phyloP scores from a whole-genome alignment of 1,140 invertebrate genomes.

The Delia radicum region DNA sequence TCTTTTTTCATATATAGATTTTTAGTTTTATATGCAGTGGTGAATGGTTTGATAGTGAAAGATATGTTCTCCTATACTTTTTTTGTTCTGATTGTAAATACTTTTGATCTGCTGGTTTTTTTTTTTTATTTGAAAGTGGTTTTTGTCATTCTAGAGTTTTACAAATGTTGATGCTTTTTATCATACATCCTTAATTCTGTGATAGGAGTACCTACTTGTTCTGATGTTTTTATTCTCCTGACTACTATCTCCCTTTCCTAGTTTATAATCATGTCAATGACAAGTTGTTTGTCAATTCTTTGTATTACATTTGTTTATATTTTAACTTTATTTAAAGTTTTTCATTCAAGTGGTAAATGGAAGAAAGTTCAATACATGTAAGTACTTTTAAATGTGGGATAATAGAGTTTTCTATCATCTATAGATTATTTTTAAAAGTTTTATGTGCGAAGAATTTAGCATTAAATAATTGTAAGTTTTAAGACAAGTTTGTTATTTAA shows the following conservation, averaged over 20 bases:
- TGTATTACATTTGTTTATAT: constrained; percentile 16
- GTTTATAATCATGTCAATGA: constrained; percentile 16
- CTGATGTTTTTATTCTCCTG: not conserved
- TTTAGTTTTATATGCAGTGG: not conserved
- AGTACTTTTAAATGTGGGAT: no score
- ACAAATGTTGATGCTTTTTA: not conserved
- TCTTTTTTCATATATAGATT: not conserved
- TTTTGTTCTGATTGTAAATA: no score
- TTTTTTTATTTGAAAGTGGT: constrained; percentile 3
- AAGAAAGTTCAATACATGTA: not conserved
- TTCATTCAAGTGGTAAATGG: constrained; percentile 18
- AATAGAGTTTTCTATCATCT: no score
- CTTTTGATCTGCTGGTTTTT: no score
- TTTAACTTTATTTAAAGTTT: constrained; percentile 17
- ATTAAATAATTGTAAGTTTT: no score
- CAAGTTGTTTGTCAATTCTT: constrained; percentile 17
- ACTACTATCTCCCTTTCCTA: not conserved
- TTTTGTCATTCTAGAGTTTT: constrained; percentile 9
- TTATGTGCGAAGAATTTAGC: no score
- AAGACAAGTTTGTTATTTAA: no score
- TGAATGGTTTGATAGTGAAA: not conserved
- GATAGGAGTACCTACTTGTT: not conserved
- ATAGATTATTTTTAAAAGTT: no score
- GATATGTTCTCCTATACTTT: no score
- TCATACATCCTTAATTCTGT: no score